Evolutionary conservation across 2,888 invertebrate genomes (phyloP).

Genomic region (Crepidodera aurea): DNA sequence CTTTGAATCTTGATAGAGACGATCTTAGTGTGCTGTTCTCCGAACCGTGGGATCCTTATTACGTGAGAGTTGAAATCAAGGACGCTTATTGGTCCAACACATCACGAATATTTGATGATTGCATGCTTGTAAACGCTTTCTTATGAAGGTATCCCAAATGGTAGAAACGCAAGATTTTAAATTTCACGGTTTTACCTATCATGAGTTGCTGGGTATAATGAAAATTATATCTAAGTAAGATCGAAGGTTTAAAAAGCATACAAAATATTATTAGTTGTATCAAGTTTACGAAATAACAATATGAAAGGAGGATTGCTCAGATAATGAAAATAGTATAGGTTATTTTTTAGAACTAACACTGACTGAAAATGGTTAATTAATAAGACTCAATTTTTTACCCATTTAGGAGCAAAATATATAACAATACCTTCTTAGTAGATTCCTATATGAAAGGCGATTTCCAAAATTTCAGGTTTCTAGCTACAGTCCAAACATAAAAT

Average conservation of each 20-base stretch:
- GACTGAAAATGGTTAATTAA: too few relatives aligned
- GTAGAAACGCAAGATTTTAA: background rate
- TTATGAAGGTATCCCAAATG: background rate
- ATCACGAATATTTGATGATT: constrained; percentile 7
- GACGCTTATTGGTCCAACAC: constrained; percentile 17
- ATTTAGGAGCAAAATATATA: too few relatives aligned
- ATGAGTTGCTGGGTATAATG: background rate
- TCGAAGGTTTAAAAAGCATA: background rate
- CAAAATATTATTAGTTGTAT: too few relatives aligned
- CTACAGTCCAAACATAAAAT: too few relatives aligned
- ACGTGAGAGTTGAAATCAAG: constrained; percentile 21
- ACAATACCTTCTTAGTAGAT: too few relatives aligned
- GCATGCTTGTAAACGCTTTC: background rate
- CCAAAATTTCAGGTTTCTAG: too few relatives aligned
- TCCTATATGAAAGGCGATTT: too few relatives aligned
- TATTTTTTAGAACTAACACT: too few relatives aligned
- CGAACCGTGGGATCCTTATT: constrained; percentile 20
- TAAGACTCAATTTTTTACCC: too few relatives aligned
- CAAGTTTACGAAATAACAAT: too few relatives aligned
- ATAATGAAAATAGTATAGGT: too few relatives aligned
- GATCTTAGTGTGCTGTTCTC: constrained; percentile 6
- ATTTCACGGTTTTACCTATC: background rate
- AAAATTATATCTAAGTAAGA: background rate
- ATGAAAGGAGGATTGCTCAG: too few relatives aligned
- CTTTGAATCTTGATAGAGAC: constrained; percentile 22